Base-by-base conservation (phyloP, 2,888 invertebrate genomes). In the Oxycera nigricornis region DNA sequence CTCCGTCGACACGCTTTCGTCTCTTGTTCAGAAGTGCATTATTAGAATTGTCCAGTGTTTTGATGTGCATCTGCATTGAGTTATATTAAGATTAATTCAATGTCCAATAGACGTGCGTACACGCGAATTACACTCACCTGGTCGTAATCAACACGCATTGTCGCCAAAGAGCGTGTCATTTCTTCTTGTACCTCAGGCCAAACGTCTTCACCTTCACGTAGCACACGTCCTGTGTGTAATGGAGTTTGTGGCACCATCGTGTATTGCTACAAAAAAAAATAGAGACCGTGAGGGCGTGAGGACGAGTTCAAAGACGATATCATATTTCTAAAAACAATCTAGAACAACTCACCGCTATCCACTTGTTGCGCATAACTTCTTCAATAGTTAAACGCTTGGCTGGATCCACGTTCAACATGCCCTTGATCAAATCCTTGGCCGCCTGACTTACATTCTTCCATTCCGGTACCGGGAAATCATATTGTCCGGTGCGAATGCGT, bases 111-210 rank as follows among this genome's bases (percentile, higher is more conserved):
- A n/a, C n/a, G n/a, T n/a, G n/a, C n/a, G n/a, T n/a, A n/a, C n/a
- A n/a, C n/a, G n/a, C n/a, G n/a, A n/a, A n/a, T 39, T 39, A 11
- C 17, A n/a, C 80, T 80, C 76, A 91, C 91, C 87, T 94, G 94
- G 85, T 98, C 98, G 84, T 97, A 97, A 85, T 98, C 98, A 7
- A 99, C 98, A 72, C 98, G 88, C 98, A 99, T 98, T 68, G 97
- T 97, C 57, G 98, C 97, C 78, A 99, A 87, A 0, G 98, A 97
- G 78, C 97, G 91, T 1, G 96, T 98, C 98, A 99, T 98, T 87
- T 98, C 98, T 85, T 98, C 98, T 87, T 98, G 97, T 3, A 98
- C 96, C 82, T 98, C 98, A 0, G 94, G 94, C 98, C 98, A 99
- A 73, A 93, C 91, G 79, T 96, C 96, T 78, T 93, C 94, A 67